Conservation (phyloP, 2,888 invertebrate species). For the Rhamphomyia laevipes region DNA sequence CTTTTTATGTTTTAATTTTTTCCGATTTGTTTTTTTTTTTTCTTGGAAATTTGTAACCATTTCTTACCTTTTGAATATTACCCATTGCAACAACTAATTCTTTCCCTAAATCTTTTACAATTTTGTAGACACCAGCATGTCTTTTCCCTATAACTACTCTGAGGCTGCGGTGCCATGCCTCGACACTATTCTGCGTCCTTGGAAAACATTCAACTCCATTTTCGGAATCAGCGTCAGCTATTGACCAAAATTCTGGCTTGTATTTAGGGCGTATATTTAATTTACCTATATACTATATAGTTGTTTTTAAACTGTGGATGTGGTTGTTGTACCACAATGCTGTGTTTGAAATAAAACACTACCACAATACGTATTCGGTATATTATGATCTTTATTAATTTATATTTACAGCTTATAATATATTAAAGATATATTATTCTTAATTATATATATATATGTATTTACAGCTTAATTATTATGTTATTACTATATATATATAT, state of each 20-base stretch:
- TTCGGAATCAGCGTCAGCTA: background rate
- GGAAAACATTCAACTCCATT: background rate
- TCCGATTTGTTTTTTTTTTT: background rate
- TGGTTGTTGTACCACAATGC: too few relatives aligned
- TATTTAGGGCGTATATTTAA: background rate
- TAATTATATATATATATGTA: too few relatives aligned
- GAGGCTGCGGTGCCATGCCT: background rate
- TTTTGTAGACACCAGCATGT: background rate
- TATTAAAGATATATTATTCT: too few relatives aligned
- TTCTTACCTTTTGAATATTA: background rate
- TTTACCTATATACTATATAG: too few relatives aligned
- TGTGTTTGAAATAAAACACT: too few relatives aligned
- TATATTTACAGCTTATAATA: too few relatives aligned
- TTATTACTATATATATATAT: too few relatives aligned
- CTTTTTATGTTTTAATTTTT: too few relatives aligned
- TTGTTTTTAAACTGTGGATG: too few relatives aligned
- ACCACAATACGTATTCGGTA: too few relatives aligned
- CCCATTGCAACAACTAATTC: background rate
- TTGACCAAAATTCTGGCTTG: background rate
- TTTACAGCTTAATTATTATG: too few relatives aligned
- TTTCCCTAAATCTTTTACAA: background rate
- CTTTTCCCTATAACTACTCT: background rate
- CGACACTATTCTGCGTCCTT: background rate
- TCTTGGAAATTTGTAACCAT: conserved; percentile 7
- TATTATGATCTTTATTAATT: too few relatives aligned